Evolutionary conservation across 2,797 vertebrate species (phyloP).

Genomic region (Hipposideros larvatus): DNA sequence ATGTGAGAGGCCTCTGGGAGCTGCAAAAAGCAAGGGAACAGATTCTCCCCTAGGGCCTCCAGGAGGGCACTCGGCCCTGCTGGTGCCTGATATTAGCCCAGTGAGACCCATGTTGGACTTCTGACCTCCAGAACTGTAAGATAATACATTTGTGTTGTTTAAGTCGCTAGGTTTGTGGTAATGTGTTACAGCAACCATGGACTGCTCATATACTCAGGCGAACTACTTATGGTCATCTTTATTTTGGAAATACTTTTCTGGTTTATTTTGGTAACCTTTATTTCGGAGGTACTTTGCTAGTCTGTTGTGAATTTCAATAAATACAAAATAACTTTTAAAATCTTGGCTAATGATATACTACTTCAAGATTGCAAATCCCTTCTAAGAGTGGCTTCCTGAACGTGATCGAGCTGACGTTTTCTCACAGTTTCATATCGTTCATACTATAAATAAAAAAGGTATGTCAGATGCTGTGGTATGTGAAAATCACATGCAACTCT

Average conservation of each 20-base stretch:
- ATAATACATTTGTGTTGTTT: not conserved
- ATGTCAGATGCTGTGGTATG: not conserved
- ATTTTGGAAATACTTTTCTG: conserved; percentile 42
- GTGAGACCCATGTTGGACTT: not conserved
- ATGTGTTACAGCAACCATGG: not conserved
- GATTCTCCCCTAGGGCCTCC: not conserved
- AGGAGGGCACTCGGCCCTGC: not conserved
- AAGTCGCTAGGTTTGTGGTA: not conserved
- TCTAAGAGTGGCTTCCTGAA: not conserved
- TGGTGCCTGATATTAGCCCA: not conserved
- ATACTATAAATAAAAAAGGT: not conserved
- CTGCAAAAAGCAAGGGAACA: not conserved
- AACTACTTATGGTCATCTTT: not conserved
- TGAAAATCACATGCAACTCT: not conserved
- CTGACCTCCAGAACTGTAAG: not conserved
- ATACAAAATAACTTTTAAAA: not conserved
- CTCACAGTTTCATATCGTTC: not conserved
- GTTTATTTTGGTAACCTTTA: conserved; percentile 2
- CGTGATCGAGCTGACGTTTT: not conserved
- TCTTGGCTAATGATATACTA: not conserved
- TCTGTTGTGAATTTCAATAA: conserved; percentile 31
- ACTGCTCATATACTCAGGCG: not conserved
- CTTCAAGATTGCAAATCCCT: not conserved
- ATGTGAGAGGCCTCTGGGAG: not conserved
- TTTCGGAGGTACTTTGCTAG: conserved; percentile 44